These are phyloP conservation scores for Nezara viridula DNA, from an alignment of 2,888 invertebrate genomes.

Conservation along the genomic window DNA sequence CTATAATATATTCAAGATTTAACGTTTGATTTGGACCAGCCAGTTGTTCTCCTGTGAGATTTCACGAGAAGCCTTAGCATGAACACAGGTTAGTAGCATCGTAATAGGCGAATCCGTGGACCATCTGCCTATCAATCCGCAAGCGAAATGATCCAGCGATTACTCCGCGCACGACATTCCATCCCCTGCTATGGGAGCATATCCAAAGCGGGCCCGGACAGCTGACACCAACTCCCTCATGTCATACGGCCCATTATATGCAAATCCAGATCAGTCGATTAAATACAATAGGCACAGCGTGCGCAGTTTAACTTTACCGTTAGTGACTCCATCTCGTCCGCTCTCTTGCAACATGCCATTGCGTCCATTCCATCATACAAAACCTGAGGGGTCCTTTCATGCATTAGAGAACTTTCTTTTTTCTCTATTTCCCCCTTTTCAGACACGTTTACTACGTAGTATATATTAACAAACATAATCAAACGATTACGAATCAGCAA, in stretches of 20 bases:
- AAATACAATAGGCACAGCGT: constrained; percentile 43
- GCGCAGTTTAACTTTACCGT: constrained; percentile 42
- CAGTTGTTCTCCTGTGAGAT: too few species aligned
- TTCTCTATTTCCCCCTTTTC: neutral
- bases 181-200: neutral
- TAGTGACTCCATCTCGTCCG: constrained; percentile 37
- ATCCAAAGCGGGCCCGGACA: neutral
- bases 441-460: too few species aligned
- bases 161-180: neutral
- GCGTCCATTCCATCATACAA: neutral
- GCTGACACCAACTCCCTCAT: constrained; percentile 29
- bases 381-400: neutral
- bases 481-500: too few species aligned
- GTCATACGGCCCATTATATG: constrained; percentile 46
- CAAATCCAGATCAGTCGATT: constrained; percentile 48
- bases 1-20: too few species aligned
- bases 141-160: neutral
- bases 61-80: neutral
- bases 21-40: too few species aligned
- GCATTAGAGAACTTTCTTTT: neutral
- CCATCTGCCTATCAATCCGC: neutral
- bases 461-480: too few species aligned
- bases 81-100: neutral
- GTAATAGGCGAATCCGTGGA: neutral
- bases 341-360: constrained; percentile 18